These are phyloP conservation scores for Drosophila mimica DNA, from an alignment of 2,888 invertebrate species.

Conservation along the genomic window DNA sequence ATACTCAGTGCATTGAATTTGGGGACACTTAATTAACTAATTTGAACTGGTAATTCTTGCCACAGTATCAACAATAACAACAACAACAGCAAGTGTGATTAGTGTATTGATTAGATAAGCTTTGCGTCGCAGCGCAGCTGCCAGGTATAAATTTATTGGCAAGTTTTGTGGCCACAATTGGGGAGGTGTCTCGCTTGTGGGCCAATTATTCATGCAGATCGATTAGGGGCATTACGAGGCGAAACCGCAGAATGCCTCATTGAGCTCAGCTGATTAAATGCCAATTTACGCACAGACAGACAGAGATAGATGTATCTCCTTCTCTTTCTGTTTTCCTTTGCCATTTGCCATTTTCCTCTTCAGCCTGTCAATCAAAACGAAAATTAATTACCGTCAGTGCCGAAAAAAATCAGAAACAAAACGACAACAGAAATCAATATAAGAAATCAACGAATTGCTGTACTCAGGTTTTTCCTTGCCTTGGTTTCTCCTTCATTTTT, in stretches of 20 bases:
- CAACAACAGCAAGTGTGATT: slow-evolving; percentile 38
- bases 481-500: not conserved
- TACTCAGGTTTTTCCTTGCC: slow-evolving; percentile 10
- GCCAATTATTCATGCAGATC: slow-evolving; percentile 68
- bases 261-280: slow-evolving; percentile 63
- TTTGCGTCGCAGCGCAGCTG: slow-evolving; percentile 29
- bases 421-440: slow-evolving; percentile 26
- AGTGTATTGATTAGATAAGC: slow-evolving; percentile 30
- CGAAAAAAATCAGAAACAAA: slow-evolving; percentile 6
- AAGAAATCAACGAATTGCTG: slow-evolving; percentile 35
- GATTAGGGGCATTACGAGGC: slow-evolving; percentile 57
- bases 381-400: slow-evolving; percentile 58
- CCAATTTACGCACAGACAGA: slow-evolving; percentile 55
- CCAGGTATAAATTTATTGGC: slow-evolving; percentile 40
- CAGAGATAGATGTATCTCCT: slow-evolving; percentile 9
- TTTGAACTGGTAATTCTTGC: slow-evolving; percentile 39
- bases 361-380: slow-evolving; percentile 42
- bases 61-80: slow-evolving; percentile 24
- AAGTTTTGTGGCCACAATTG: slow-evolving; percentile 9
- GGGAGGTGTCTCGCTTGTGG: slow-evolving; percentile 31
- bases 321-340: not conserved
- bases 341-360: not conserved
- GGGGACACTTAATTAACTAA: slow-evolving; percentile 63
- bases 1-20: not conserved
- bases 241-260: slow-evolving; percentile 58